Evolutionary conservation across 2,888 invertebrate species (phyloP), one percentile per base, ranked within the genome.

Genomic region (Plemyria rubiginata): DNA sequence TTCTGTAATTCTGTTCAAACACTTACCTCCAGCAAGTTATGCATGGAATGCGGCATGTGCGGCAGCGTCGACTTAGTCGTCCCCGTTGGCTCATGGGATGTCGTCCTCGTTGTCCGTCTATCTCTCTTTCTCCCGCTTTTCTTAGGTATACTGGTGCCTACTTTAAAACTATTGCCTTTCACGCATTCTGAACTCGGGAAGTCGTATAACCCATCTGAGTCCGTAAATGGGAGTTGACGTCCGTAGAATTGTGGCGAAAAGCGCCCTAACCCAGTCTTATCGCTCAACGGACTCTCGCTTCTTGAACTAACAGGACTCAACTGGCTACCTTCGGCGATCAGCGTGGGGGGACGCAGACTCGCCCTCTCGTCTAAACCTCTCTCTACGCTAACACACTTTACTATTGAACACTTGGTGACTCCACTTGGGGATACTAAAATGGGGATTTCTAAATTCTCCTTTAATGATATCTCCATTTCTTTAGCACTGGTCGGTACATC

Each of bases 191-290:
- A 96, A 81, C 96, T 96, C 4, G 96, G 96, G 78, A 96, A 96
- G 82, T 97, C 96, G 80, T 96, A 96, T 22, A 96, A 86, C 3
- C 96, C 96, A 81, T 96, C 96, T 0, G 96, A 96, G 84, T 96
- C 96, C 12, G 96, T 96, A 76, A 96, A 95, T 13, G 96, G 96
- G 63, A 96, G 82, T 75, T 95, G 94, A 67, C 94, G 93, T 38
- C 96, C 95, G 81, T 95, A 96, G 84, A 96, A 96, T 76, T 95
- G 95, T 0, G 96, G 95, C 3, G 96, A 95, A 84, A 96, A 96
- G 60, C 95, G 88, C 29, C 94, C 95, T 70, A 95, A 84, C 48
- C 95, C 94, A 52, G 95, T 95, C 75, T 95, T 94, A 81, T 96
- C 96, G 83, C 96, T 96, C 52, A 96, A 86, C 9, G 96, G 96